Base-by-base conservation (phyloP, 2,888 invertebrate genomes). In the Malacosoma neustria region DNA sequence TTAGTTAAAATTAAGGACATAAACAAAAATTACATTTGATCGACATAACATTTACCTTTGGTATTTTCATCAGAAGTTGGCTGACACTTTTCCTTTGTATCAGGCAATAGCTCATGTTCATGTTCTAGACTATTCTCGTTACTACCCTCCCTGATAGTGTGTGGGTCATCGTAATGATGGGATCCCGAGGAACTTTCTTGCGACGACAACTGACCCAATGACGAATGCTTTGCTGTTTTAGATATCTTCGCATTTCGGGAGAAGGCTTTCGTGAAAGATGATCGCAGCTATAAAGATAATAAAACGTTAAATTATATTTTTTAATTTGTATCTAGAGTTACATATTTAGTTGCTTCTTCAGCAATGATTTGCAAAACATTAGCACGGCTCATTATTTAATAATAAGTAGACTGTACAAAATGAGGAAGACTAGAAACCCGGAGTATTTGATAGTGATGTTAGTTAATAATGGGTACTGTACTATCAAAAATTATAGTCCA, bases 201-300 rank as follows among this genome's bases (percentile, higher is more conserved):
- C 54, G 89, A 84, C 51, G 85, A 85, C 55, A 87, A 61, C 51
- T 87, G 87, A 50, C 86, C 84, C 47, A 87, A 76, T 51, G 87
- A 87, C 12, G 87, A 74, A 51, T 87, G 87, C 58, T 87, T 87
- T 36, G 87, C 89, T 35, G 90, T 90, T 87, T 93, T 91, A 49
- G 93, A 88, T 69, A 92, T 92, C 87, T 92, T 92, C 42, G 92
- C 92, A 73, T 92, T 92, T 47, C 95, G 89, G 11, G 96, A 96
- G 82, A 99, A 99, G 12, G 98, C 99, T 82, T 98, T 98, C 53
- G 96, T 97, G 80, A 99, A 98, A 29, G 98, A 98, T 70, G 96
- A 97, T 37, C 98, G 89, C 46, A 99, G 87, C 95, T 90, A 74
- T 47, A 73, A 72, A 47, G 43, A n/a, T n/a, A n/a, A n/a, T 45